These are phyloP conservation scores for Ranitomeya variabilis DNA, from an alignment of 2,113 vertebrate species.

Conservation along the genomic window DNA sequence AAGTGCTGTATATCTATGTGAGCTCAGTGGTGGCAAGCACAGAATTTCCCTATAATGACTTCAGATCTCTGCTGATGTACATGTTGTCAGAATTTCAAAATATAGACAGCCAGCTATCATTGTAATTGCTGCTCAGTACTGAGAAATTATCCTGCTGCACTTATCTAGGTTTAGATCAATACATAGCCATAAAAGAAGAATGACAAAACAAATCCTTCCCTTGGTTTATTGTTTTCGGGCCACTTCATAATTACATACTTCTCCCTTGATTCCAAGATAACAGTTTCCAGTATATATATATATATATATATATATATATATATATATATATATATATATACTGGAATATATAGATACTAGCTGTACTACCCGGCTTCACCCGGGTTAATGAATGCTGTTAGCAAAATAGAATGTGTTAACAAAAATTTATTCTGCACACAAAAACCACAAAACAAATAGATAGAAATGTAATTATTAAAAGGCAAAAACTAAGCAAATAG, in stretches of 20 bases:
- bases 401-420: too few species aligned
- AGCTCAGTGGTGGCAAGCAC: not conserved
- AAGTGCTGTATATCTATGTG: conserved; percentile 4
- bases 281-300: not conserved
- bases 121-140: conserved; percentile 13
- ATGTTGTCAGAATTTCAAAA: conserved; percentile 21
- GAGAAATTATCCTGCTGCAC: not conserved
- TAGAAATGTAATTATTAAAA: too few species aligned
- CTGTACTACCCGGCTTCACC: too few species aligned
- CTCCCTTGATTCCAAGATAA: not conserved
- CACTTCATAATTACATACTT: not conserved
- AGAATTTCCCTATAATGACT: conserved; percentile 42
- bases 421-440: too few species aligned
- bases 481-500: too few species aligned
- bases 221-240: not conserved
- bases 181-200: not conserved
- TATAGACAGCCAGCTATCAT: conserved; percentile 20
- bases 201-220: not conserved
- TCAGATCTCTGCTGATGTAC: not conserved
- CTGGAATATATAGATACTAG: too few species aligned
- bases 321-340: too few species aligned
- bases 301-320: too few species aligned
- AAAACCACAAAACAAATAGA: too few species aligned
- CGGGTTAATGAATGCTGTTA: too few species aligned
- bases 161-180: conserved; percentile 1